A percentile compares a stretch with the other conserved stretches of the same genome.
Conservation (phyloP, 2,797 vertebrate species). For the Pangasius sanitwongsei region DNA sequence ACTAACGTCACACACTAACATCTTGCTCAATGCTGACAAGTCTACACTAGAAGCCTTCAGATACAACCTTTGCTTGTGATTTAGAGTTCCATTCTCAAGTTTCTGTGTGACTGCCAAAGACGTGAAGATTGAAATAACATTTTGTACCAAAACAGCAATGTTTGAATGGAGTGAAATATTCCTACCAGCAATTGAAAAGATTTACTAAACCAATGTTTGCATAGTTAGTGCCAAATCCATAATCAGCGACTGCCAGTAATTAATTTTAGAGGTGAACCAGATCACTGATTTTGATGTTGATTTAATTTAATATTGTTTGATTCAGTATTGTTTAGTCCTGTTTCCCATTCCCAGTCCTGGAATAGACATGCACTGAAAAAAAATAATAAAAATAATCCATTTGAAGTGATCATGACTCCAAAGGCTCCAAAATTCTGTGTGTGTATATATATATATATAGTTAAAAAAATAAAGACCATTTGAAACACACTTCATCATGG, state of each 20-base stretch:
- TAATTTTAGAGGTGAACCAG: not conserved
- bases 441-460: not conserved
- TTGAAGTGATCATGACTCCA: not conserved
- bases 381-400: not conserved
- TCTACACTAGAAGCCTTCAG: not conserved
- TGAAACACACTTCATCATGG: not conserved
- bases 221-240: slow-evolving; percentile 24
- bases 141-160: not conserved
- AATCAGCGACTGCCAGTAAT: not conserved
- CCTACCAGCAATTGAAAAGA: not conserved
- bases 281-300: slow-evolving; percentile 14
- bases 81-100: not conserved
- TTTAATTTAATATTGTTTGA: slow-evolving; percentile 1
- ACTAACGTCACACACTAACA: not conserved
- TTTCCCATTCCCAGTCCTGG: not conserved
- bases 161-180: not conserved
- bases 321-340: not conserved
- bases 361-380: not conserved
- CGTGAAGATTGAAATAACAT: not conserved
- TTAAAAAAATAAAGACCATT: not conserved
- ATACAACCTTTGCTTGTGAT: not conserved
- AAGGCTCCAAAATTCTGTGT: not conserved
- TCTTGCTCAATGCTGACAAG: not conserved
- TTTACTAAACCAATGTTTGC: slow-evolving; percentile 15
- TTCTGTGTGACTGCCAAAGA: slow-evolving; percentile 4